These are phyloP conservation scores for Deroplatys truncata DNA, from an alignment of 2,888 invertebrate species.

Conservation along the genomic window DNA sequence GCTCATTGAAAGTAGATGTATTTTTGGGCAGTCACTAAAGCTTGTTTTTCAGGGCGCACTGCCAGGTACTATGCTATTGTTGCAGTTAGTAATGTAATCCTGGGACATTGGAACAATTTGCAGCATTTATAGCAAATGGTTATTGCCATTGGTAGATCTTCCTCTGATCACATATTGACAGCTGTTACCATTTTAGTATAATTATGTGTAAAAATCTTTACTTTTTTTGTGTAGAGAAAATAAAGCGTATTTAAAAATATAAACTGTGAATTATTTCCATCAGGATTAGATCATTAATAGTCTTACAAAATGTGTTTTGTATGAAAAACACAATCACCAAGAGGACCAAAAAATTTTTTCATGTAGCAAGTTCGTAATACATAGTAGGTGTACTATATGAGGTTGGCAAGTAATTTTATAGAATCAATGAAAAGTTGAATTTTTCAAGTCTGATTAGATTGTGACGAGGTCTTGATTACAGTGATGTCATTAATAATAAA, in stretches of 20 bases:
- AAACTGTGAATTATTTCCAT: neutral
- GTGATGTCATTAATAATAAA: too few species aligned
- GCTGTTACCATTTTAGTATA: slow-evolving; percentile 9
- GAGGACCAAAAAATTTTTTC: too few species aligned
- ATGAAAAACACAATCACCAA: too few species aligned
- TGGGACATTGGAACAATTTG: neutral
- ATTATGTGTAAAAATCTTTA: neutral
- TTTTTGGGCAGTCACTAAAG: neutral
- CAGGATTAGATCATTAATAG: neutral
- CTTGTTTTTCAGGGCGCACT: neutral
- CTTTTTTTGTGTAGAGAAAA: slow-evolving; percentile 8
- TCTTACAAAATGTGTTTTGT: too few species aligned
- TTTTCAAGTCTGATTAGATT: too few species aligned
- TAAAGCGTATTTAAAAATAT: neutral
- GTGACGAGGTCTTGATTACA: too few species aligned
- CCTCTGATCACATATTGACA: neutral
- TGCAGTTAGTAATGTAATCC: neutral
- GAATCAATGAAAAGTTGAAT: too few species aligned
- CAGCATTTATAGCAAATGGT: slow-evolving; percentile 1
- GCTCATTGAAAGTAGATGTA: neutral
- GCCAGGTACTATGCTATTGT: neutral
- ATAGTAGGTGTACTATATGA: too few species aligned
- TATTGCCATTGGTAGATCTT: neutral
- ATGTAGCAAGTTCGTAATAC: too few species aligned
- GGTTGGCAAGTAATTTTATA: too few species aligned